Evolutionary conservation across 2,113 vertebrate species (phyloP).

Genomic region (Vulpes ferrilata): DNA sequence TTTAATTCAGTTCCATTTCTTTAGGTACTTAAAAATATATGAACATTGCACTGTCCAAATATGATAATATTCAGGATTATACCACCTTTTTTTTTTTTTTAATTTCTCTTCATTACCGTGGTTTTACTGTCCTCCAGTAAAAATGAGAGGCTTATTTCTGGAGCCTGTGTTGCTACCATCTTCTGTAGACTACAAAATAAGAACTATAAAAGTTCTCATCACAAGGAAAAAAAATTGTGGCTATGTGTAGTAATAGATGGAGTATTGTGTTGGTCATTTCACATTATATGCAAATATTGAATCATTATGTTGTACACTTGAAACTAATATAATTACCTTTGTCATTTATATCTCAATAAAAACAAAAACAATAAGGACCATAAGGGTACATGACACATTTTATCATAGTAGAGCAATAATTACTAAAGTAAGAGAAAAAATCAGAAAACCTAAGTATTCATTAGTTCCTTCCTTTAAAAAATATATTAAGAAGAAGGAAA

Average conservation of each 20-base stretch:
- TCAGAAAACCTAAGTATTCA: neutral
- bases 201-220: neutral
- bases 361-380: neutral
- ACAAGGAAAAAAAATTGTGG: neutral
- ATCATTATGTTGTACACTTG: neutral
- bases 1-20: neutral
- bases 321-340: neutral
- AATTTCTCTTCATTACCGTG: neutral
- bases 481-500: neutral
- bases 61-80: neutral
- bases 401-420: constrained; percentile 12
- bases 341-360: neutral
- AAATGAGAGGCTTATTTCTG: neutral
- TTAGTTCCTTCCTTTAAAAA: constrained; percentile 5
- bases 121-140: neutral
- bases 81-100: neutral
- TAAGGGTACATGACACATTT: neutral
- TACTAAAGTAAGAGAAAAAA: neutral
- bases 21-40: constrained; percentile 8
- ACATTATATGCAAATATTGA: neutral
- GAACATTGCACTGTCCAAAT: neutral
- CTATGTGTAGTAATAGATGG: too few species aligned
- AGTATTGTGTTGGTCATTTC: neutral
- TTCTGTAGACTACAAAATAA: constrained; percentile 15
- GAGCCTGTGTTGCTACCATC: neutral